Base-by-base conservation (phyloP, 2,797 vertebrate species). In the Sebastes baramenuke region DNA sequence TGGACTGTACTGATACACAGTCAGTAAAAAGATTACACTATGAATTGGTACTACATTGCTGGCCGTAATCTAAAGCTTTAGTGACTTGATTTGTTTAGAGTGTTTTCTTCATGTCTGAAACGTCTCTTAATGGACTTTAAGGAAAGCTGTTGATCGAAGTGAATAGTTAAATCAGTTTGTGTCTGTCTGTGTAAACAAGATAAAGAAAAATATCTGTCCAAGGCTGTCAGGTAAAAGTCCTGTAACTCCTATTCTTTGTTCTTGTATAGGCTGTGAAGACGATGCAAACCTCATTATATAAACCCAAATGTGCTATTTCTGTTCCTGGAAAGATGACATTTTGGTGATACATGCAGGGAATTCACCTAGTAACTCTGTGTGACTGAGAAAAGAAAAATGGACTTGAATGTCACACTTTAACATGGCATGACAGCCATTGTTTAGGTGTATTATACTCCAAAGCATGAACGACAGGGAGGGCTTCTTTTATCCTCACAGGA, bases 381-480 rank as follows among this genome's bases (percentile, higher is more conserved):
- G 72, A 46, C 68, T n/a, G 18, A 60, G 58, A 72, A 32, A 64
- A 64, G 61, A 77, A 77, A 85, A 83, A 69, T 22, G 2, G 16
- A 70, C 66, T 61, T 84, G 73, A 90, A 86, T 81, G 75, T 80
- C 81, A 86, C 16, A 72, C 59, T 84, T 84, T 84, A 49, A 49
- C 46, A 8, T 49, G 46, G 18, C 27, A 42, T 69, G 68, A 58
- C 64, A 72, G 69, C 72, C 74, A 29, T 77, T 84, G 74, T 78
- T 83, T 30, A 10, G 29, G 42, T 72, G 25, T 34, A 66, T 72
- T 73, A 55, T 52, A 32, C 46, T 59, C 14, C 2, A 77, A 30
- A 16, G 9, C 12, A 58, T 6, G n/a, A 16, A 65, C 1, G 1
- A 11, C n/a, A 67, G 38, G 14, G 58, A 56, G 16, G 42, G 13